These are phyloP conservation scores for Meiosimyza platycephala DNA, from an alignment of 2,888 invertebrate genomes.

Conservation along the genomic window DNA sequence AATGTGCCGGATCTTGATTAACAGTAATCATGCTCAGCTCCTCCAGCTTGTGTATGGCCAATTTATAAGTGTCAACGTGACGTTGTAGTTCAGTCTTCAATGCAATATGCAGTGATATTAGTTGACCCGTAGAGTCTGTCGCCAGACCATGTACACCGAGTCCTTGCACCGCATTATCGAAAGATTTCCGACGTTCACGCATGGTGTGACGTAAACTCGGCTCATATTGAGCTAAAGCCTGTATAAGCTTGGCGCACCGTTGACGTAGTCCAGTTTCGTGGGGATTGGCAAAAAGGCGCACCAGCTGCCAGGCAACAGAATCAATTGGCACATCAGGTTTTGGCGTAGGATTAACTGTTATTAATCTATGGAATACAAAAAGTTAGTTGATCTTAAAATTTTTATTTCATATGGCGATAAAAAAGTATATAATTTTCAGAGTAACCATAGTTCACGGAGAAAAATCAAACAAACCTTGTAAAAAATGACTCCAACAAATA, in stretches of 20 bases:
- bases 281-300: constrained; percentile 75
- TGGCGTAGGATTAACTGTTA: constrained; percentile 67
- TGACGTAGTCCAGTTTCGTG: constrained; percentile 74
- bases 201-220: constrained; percentile 77
- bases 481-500: constrained; percentile 87
- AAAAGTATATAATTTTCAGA: not conserved
- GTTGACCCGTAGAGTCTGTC: constrained; percentile 73
- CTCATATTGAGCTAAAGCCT: constrained; percentile 73
- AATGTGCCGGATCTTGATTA: constrained; percentile 81
- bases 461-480: constrained; percentile 70
- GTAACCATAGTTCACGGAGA: not conserved
- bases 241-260: constrained; percentile 73
- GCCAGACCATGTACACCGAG: constrained; percentile 88
- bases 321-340: constrained; percentile 80
- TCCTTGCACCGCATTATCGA: constrained; percentile 89
- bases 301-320: constrained; percentile 86
- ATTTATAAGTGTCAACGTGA: constrained; percentile 87
- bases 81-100: constrained; percentile 85
- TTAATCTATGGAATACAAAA: constrained; percentile 57
- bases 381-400: too few species aligned
- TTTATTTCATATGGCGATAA: too few species aligned
- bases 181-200: constrained; percentile 75
- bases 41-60: constrained; percentile 87
- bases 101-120: constrained; percentile 84
- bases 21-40: constrained; percentile 73